Conservation (phyloP, 2,888 invertebrate genomes). For the Pristionchus japonicus region DNA sequence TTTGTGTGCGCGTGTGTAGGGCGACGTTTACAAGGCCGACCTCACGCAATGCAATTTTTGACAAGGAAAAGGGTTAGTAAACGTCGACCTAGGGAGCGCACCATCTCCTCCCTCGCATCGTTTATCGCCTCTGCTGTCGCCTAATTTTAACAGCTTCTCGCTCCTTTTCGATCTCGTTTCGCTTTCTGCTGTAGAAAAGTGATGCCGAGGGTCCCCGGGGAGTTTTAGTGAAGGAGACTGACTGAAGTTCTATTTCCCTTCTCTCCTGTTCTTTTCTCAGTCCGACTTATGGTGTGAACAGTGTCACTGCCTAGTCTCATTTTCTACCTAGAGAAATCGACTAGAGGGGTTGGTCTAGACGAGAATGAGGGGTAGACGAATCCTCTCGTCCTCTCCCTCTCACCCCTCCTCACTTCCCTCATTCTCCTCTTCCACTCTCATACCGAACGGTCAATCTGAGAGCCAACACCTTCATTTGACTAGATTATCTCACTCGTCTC, state of each 20-base stretch:
- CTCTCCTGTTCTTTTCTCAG: too few species aligned
- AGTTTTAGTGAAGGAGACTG: background rate
- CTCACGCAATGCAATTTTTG: slow-evolving; percentile 1
- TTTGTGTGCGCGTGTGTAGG: background rate
- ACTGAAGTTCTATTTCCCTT: background rate
- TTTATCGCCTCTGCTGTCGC: background rate
- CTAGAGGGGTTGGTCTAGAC: too few species aligned
- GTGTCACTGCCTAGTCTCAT: too few species aligned
- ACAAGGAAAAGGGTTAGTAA: background rate
- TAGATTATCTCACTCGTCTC: too few species aligned
- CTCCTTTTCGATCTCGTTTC: background rate
- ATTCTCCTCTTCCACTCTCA: too few species aligned
- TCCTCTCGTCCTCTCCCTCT: too few species aligned
- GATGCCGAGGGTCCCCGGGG: background rate
- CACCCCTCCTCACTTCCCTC: too few species aligned
- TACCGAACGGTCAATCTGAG: too few species aligned
- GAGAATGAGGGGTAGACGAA: too few species aligned
- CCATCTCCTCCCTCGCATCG: background rate
- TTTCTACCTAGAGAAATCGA: too few species aligned
- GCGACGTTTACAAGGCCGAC: background rate
- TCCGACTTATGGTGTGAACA: too few species aligned
- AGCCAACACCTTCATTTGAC: too few species aligned
- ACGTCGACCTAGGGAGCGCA: background rate
- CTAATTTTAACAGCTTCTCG: background rate
- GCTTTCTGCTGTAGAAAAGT: background rate